Evolutionary conservation across 2,113 vertebrate genomes (phyloP), one percentile per base, ranked within the genome.

Genomic region (Megaleporinus macrocephalus): DNA sequence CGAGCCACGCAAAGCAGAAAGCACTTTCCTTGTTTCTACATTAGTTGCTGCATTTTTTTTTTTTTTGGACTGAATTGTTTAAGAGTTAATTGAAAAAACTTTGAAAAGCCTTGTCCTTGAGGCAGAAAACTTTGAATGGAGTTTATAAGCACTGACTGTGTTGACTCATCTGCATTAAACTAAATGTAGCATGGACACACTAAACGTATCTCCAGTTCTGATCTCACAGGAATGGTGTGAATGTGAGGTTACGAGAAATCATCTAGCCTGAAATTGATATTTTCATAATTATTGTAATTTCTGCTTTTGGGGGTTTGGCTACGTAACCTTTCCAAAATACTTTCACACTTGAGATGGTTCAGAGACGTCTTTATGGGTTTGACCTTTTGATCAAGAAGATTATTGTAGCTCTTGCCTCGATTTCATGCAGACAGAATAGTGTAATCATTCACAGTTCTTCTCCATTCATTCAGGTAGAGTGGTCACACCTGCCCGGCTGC

Each of bases 271-370:
- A 26, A 24, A 61, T 65, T 29, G 13, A 26, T 65, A 26, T 27
- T 65, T 29, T 65, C 10, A 63, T 33, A 30, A 66, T 66, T 30
- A 33, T 66, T 36, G 24, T 29, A 66, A 65, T 66, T 29, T 14
- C 5, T 5, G 1, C 4, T n/a, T n/a, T 47, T 47, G 20, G 62
- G 33, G 55, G 36, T 36, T 62, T 26, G 30, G 24, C 18, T 57
- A 3, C 14, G 63, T 66, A 66, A 66, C 63, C 63, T 66, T 66
- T 66, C 63, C 26, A 66, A 66, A 66, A 33, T 66, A 12, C 26
- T 30, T 30, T 66, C 63, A 66, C 63, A 66, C 7, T 63, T 15
- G 11, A 11, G 16, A 16, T 5, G 2, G 1, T 18, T 20, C 18
- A 0, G 1, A 47, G 47, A 24, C 20, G 11, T 51, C 13, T 66